Base-by-base conservation (phyloP, 2,113 vertebrate species). In the Xenopus laevis region DNA sequence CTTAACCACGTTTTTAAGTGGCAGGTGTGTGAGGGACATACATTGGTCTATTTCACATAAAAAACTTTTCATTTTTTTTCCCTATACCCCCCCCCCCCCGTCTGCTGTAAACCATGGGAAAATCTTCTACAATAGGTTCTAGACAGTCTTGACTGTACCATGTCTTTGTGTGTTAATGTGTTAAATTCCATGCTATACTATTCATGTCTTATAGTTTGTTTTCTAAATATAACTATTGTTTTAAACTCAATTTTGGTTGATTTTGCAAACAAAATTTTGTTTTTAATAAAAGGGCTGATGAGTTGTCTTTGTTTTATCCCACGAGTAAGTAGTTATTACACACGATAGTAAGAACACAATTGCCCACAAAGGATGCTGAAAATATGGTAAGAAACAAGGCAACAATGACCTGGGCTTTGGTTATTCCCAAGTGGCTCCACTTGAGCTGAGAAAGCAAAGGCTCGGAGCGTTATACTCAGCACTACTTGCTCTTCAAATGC, bases 401-500 rank as follows among this genome's bases (percentile, higher is more conserved):
- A 78, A 62, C 82, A 79, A 76, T 82, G 83, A 57, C 71, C 79
- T 71, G 73, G 61, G 59, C 50, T 76, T 60, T 55, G 66, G 21
- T 52, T 61, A 10, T 44, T 45, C 53, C 69, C 59, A 64, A 63
- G 81, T 65, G 23, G 74, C 83, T 82, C 79, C 57, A 80, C 79
- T 71, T 79, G 62, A 78, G 57, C 71, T 71, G 78, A 82, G 82
- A 80, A 1, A 1, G 68, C 16, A 77, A 79, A 72, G 21, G 71
- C 50, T 63, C 79, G 78, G 75, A 83, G 67, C 61, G 69, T 62
- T 63, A 78, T 81, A 77, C 74, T 82, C 68, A 68, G 76, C 9
- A 59, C 30, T 33, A 78, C 44, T 75, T 79, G 78, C 78, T 74
- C 81, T 83, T 84, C 62, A 60, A 72, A 61, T 78, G 67, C 79